These are phyloP conservation scores for Psophia crepitans DNA, from an alignment of 2,113 vertebrate genomes.

Conservation along the genomic window DNA sequence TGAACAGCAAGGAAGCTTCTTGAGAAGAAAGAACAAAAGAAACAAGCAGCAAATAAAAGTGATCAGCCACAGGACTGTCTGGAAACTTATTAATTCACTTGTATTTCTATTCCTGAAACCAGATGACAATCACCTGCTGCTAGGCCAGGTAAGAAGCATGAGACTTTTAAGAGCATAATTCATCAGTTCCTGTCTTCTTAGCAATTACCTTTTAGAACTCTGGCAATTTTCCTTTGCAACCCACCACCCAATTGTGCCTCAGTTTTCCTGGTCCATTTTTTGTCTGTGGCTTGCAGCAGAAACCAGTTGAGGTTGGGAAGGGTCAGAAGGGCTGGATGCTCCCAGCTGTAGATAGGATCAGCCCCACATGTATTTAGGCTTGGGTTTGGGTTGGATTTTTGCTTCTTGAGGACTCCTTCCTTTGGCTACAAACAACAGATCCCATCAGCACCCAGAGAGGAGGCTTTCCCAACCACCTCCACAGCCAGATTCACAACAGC, in stretches of 20 bases:
- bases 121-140: background rate
- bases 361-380: background rate
- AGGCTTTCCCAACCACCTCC: background rate
- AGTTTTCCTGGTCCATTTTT: background rate
- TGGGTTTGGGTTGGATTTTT: background rate
- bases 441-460: fast-evolving
- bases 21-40: background rate
- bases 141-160: background rate
- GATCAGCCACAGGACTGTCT: background rate
- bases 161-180: background rate
- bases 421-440: background rate
- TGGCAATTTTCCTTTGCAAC: background rate
- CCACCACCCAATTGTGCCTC: background rate
- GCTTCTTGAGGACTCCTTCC: background rate
- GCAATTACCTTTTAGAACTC: background rate
- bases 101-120: background rate
- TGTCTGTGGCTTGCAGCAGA: background rate
- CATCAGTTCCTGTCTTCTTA: background rate
- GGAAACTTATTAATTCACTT: background rate
- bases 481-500: background rate
- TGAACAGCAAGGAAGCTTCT: background rate
- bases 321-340: background rate
- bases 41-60: background rate
- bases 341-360: background rate
- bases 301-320: background rate